Percentiles rank a stretch among this genome's conserved stretches.
Evolutionary conservation across 2,888 invertebrate species (phyloP).

Genomic region (Platycnemis pennipes): DNA sequence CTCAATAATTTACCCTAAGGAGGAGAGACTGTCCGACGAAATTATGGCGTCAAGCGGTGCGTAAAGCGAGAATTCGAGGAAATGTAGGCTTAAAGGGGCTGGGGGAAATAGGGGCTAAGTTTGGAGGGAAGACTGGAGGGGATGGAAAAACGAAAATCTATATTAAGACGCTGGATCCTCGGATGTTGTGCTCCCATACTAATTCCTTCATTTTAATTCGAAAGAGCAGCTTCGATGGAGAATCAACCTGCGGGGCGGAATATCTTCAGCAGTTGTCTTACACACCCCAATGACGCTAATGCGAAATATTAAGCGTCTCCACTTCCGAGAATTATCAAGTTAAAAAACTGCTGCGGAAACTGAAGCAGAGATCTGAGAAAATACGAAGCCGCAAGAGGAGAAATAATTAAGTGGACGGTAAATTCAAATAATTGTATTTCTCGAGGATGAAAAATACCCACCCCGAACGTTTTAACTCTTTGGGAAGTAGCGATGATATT

Average conservation of each 20-base stretch:
- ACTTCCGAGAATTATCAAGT: background rate
- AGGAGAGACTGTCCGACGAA: too few relatives aligned
- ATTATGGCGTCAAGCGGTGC: too few relatives aligned
- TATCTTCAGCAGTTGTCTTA: background rate
- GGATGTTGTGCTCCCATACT: background rate
- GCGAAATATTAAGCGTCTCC: background rate
- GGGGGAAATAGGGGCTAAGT: too few relatives aligned
- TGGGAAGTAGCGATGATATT: background rate
- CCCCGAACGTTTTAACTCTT: too few relatives aligned
- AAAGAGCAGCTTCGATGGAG: background rate
- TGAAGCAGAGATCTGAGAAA: background rate
- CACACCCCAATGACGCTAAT: background rate
- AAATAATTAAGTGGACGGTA: background rate
- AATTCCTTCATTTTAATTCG: background rate
- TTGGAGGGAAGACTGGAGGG: too few relatives aligned
- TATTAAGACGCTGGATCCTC: background rate
- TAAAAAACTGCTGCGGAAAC: background rate
- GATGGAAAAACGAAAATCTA: background rate
- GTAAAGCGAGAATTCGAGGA: too few relatives aligned
- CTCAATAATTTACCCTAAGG: too few relatives aligned
- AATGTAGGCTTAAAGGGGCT: too few relatives aligned
- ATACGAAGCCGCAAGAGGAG: background rate
- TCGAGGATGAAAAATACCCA: background rate
- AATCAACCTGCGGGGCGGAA: background rate
- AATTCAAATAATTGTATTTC: background rate